phyloP scores from a whole-genome alignment of 2,113 vertebrate species.

The Theristicus caerulescens region DNA sequence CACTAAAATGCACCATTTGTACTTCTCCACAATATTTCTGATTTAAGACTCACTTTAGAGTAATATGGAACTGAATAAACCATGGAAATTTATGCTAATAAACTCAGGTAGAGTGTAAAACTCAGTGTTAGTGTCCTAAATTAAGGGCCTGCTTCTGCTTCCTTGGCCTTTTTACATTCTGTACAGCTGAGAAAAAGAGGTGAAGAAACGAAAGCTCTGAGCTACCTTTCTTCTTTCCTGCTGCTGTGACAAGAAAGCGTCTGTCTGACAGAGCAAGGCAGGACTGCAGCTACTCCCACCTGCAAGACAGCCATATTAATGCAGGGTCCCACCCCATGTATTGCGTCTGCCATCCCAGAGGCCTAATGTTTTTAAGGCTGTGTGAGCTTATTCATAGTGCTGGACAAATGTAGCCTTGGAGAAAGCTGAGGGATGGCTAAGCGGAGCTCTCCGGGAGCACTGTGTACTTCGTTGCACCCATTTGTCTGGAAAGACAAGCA shows the following conservation, averaged over 20 bases:
- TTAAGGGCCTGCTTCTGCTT: neutral
- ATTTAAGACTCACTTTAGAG: slow-evolving; percentile 53
- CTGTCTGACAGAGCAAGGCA: neutral
- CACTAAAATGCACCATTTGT: slow-evolving; percentile 37
- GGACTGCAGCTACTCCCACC: neutral
- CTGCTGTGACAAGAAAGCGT: neutral
- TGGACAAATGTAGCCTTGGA: neutral
- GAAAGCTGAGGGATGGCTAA: neutral
- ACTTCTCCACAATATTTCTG: slow-evolving; percentile 16
- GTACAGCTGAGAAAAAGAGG: neutral
- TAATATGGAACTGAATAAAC: slow-evolving; percentile 36
- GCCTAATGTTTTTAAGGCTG: neutral
- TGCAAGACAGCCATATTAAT: neutral
- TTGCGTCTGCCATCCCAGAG: neutral
- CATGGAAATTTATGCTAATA: slow-evolving; percentile 16
- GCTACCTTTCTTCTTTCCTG: neutral
- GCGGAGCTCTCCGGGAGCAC: neutral
- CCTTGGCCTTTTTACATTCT: neutral
- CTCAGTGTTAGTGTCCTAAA: neutral
- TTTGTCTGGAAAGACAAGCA: neutral
- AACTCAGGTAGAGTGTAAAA: slow-evolving; percentile 25
- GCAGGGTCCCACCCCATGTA: neutral
- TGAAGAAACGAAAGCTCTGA: neutral
- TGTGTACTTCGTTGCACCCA: fast-evolving
- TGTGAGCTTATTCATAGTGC: neutral